Evolutionary conservation across 2,888 invertebrate species (phyloP).

Genomic region (Chymomyza procnemis): DNA sequence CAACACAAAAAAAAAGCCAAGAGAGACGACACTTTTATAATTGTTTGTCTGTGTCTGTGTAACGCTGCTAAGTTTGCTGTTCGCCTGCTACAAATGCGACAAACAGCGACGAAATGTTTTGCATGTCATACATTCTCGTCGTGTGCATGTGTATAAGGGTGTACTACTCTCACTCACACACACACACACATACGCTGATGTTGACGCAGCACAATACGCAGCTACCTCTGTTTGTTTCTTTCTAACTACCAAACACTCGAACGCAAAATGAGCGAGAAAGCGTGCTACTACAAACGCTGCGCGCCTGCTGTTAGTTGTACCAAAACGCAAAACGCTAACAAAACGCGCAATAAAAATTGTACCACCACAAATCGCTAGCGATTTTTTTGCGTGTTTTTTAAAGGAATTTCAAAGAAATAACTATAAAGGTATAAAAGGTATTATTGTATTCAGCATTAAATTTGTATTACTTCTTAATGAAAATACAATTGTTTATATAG

Average conservation of each 20-base stretch:
- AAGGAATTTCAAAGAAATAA: too few relatives aligned
- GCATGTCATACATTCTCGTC: not conserved
- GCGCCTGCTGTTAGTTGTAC: constrained; percentile 58
- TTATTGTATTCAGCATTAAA: too few relatives aligned
- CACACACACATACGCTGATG: not conserved
- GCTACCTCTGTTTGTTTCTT: not conserved
- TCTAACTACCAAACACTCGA: not conserved
- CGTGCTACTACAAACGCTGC: constrained; percentile 30
- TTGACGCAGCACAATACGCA: not conserved
- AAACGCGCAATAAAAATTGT: constrained; percentile 36
- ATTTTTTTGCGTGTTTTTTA: constrained; percentile 16
- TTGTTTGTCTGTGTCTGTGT: too few relatives aligned
- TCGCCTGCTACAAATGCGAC: constrained; percentile 59
- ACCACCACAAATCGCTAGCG: constrained; percentile 43
- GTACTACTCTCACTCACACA: not conserved
- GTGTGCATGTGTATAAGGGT: constrained; percentile 1
- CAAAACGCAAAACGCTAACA: constrained; percentile 62
- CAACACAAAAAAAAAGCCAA: too few relatives aligned
- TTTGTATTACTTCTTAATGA: too few relatives aligned
- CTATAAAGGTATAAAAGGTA: too few relatives aligned
- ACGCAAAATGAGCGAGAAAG: not conserved
- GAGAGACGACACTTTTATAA: not conserved
- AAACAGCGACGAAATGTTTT: constrained; percentile 65
- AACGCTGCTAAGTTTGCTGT: constrained; percentile 31
- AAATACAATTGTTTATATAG: too few relatives aligned